phyloP scores from a whole-genome alignment of 2,113 vertebrate species.

The Terrapene triunguis region DNA sequence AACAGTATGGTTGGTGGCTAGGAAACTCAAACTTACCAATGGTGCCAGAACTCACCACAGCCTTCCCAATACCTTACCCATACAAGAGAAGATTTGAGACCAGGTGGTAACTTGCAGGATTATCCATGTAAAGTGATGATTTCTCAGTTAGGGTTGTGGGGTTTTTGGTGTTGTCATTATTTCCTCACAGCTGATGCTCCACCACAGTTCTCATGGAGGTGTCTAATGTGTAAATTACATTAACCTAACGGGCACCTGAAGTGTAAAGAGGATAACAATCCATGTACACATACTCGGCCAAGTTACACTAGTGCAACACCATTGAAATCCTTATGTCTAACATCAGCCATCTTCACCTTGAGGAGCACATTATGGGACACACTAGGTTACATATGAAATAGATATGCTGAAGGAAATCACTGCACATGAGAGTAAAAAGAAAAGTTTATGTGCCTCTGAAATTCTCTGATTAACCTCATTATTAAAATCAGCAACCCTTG shows the following conservation, averaged over 20 bases:
- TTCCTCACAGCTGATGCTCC: background rate
- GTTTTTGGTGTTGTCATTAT: background rate
- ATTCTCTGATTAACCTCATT: constrained; percentile 13
- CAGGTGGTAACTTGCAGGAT: too few relatives aligned
- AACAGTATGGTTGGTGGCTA: background rate
- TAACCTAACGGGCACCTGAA: background rate
- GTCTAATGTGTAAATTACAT: background rate
- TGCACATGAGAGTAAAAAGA: background rate
- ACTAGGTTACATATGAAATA: background rate
- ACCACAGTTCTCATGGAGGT: background rate
- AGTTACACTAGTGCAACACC: background rate
- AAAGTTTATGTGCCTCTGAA: background rate
- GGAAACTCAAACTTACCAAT: background rate
- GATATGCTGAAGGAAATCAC: background rate
- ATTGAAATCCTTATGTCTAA: background rate
- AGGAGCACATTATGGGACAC: too few relatives aligned
- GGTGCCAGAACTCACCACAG: background rate
- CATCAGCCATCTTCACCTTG: background rate
- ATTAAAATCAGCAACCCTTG: background rate
- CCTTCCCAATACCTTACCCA: background rate
- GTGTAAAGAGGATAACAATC: background rate
- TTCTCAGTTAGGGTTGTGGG: background rate
- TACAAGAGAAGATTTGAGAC: background rate
- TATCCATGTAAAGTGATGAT: background rate
- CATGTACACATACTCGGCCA: background rate